Evolutionary conservation across 2,113 vertebrate species (phyloP), one percentile per base, ranked within the genome.

Genomic region (Pollachius pollachius): DNA sequence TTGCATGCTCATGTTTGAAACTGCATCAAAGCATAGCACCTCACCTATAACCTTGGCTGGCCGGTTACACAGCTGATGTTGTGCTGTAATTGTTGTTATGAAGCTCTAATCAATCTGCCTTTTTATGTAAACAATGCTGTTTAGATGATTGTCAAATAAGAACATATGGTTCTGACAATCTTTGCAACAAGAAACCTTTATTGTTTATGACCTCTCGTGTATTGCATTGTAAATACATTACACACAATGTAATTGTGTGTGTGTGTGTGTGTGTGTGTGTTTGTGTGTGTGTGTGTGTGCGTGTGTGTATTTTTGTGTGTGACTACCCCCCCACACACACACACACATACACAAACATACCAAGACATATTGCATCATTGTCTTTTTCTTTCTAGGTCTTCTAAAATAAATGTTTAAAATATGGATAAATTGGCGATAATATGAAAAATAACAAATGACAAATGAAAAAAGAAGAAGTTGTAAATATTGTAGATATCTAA

Each of bases 141-240:
- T 59, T 72, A 73, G 48, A 61, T 78, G 68, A 81, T 62, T 72
- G 41, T 77, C 71, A 78, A 27, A 79, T 66, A 54, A 74, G 64
- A 41, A 70, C 69, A 80, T 65, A 41, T 64, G 65, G 67, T 80
- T 27, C 52, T 34, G 66, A 74, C 64, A 59, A 60, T 52, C 65
- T 13, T 73, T 74, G 30, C 34, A 13, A 5, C 54, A 52, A 52
- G 27, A 15, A 58, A 30, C 34, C 52, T 59, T 70, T 72, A 66
- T 62, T 71, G 63, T 76, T 79, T 57, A 72, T 64, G 34, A 74
- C 56, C 15, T 64, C n/a, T 58, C 12, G 19, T 64, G 25, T 9
- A 48, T 48, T 13, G 41, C 41, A 48, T 48, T 73, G 63, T 73
- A 75, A 79, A 82, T 73, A 74, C 67, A 61, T 62, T 25, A 41